Conservation (phyloP, 2,797 vertebrate species). For the Sarcoramphus papa region DNA sequence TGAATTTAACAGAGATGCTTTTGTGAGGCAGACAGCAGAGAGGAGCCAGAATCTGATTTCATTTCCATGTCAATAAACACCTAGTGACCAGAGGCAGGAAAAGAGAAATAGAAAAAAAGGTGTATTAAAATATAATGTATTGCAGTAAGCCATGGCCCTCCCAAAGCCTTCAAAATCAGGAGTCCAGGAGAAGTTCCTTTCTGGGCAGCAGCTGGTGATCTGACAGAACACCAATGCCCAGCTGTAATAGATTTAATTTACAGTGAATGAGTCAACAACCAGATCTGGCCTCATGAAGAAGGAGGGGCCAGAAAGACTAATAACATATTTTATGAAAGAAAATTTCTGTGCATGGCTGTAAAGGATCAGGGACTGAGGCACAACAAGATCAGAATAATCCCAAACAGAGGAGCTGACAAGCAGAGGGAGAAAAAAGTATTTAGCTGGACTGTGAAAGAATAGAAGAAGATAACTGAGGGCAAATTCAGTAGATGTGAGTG, state of each 20-base stretch:
- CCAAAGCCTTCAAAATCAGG: not conserved
- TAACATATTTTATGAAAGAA: not conserved
- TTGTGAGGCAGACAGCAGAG: not conserved
- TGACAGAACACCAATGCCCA: not conserved
- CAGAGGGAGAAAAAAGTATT: not conserved
- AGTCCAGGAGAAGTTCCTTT: not conserved
- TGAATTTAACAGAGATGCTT: not conserved
- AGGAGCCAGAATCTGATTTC: not conserved
- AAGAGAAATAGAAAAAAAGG: not conserved
- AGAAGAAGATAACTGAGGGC: not conserved
- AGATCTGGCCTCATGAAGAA: not conserved
- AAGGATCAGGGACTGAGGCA: not conserved
- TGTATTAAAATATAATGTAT: not conserved
- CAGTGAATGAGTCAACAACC: not conserved
- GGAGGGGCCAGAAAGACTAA: not conserved
- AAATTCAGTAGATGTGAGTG: not conserved
- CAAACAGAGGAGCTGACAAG: not conserved
- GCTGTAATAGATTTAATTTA: not conserved
- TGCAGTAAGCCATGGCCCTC: not conserved
- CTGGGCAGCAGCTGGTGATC: not conserved
- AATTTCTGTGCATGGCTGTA: rapidly evolving
- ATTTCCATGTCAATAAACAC: not conserved
- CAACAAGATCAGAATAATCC: not conserved
- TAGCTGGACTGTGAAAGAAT: not conserved
- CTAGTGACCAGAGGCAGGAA: not conserved